Evolutionary conservation across 1,140 invertebrate species (phyloP), one percentile per base, ranked within the genome.

Genomic region (Leptinotarsa defecta): DNA sequence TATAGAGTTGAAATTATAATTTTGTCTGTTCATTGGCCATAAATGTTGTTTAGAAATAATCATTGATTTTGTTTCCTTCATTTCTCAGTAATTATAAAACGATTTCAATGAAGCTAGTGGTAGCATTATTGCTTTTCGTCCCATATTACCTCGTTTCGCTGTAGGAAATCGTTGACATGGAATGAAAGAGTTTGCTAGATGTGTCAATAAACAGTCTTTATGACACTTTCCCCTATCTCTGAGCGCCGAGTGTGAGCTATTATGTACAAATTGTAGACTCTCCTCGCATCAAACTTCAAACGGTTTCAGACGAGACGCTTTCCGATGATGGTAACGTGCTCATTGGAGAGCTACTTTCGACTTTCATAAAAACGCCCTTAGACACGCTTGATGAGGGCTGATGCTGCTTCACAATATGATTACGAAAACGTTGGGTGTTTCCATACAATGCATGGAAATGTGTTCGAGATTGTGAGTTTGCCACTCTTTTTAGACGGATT

Each of bases 261-360:
- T 74, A 76, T 73, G 52, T 48, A 76, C 71, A 74, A 76, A 74
- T 74, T 76, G 71, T 74, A 73, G 62, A 74, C 75, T 57, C 52
- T 57, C 15, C 52, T 57, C 15, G 52, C 52, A 57, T 57, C 52
- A 57, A 57, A 72, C 75, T 69, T 71, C 65, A 68, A 68, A 68
- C 65, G 65, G n/a, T 24, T 11, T 27, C 65, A 68, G 8, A 27
- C 43, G 65, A 68, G 43, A 27, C 43, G 43, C 65, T 68, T 43
- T 24, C 17, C 17, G 19, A 43, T 43, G 19, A 68, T n/a, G 24
- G 65, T 68, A 68, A 68, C 24, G 27, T 57, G 52, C 52, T 57
- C 52, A 57, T 57, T 57, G 52, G 52, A 57, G 52, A 19, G n/a
- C 52, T 57, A 57, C 52, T 57, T 57, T 57, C 52, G 52, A 57